Conservation (phyloP, 2,113 vertebrate species). For the Papio anubis region DNA sequence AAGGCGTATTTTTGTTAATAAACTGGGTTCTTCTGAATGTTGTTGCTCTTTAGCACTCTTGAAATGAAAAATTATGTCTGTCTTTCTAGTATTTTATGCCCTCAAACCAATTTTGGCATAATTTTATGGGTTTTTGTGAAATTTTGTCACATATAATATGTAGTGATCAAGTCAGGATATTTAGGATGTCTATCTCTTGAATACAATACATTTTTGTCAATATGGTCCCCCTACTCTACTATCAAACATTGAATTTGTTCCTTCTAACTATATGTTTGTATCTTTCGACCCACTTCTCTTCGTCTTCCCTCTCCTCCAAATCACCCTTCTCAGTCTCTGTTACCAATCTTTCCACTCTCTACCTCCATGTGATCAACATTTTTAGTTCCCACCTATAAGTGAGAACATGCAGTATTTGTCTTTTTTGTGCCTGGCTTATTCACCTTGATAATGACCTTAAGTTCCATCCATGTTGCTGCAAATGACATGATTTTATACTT, state of each 20-base stretch:
- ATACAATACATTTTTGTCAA: neutral
- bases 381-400: neutral
- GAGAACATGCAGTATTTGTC: neutral
- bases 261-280: neutral
- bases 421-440: neutral
- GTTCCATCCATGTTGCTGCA: neutral
- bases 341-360: neutral
- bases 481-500: neutral
- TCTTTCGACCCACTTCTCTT: neutral
- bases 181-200: neutral
- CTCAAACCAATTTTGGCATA: constrained; percentile 36
- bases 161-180: neutral
- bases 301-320: neutral
- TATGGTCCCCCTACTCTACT: neutral
- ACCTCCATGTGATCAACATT: neutral
- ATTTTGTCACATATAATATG: neutral
- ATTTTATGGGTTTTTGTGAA: constrained; percentile 33
- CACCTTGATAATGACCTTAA: neutral
- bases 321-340: neutral
- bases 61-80: constrained; percentile 10
- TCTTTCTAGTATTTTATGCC: neutral
- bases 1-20: constrained; percentile 63
- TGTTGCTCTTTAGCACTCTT: constrained; percentile 32
- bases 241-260: neutral
- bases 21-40: constrained; percentile 54